Conservation (phyloP, 2,113 vertebrate species). For the Triplophysa rosa region DNA sequence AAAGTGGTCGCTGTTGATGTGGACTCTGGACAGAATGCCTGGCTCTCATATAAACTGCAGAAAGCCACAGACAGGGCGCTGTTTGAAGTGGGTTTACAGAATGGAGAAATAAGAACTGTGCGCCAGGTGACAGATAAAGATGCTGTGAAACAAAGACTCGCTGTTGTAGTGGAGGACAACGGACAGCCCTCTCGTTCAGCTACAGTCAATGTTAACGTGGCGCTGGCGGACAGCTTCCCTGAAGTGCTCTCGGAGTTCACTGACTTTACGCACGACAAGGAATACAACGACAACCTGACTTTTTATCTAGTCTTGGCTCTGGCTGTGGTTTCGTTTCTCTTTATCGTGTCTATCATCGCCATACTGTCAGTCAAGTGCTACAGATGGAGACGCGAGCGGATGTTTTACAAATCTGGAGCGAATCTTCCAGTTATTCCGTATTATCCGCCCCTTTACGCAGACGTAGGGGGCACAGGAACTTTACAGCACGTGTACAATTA, state of each 20-base stretch:
- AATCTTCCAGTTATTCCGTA: constrained; percentile 4
- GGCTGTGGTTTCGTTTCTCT: neutral
- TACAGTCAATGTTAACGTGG: constrained; percentile 54
- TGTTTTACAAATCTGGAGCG: neutral
- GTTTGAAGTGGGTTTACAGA: constrained; percentile 55
- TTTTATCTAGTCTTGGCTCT: neutral
- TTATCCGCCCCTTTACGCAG: neutral
- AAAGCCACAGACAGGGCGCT: constrained; percentile 57
- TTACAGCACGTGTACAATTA: constrained; percentile 2
- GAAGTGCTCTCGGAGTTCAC: constrained; percentile 53
- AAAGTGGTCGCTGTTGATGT: constrained; percentile 65
- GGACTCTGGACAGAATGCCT: constrained; percentile 69
- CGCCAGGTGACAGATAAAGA: constrained; percentile 52
- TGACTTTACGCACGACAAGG: constrained; percentile 40
- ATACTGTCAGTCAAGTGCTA: neutral
- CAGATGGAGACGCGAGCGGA: neutral
- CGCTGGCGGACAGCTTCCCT: constrained; percentile 56
- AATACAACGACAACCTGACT: constrained; percentile 7
- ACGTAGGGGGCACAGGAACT: neutral
- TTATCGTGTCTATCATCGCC: neutral
- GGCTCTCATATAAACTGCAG: constrained; percentile 63
- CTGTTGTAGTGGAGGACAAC: constrained; percentile 56
- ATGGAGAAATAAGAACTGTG: constrained; percentile 59
- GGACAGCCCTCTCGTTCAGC: constrained; percentile 58
- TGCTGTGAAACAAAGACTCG: constrained; percentile 51